phyloP scores from a whole-genome alignment of 1,140 invertebrate genomes.

The Lysiphlebus fabarum region DNA sequence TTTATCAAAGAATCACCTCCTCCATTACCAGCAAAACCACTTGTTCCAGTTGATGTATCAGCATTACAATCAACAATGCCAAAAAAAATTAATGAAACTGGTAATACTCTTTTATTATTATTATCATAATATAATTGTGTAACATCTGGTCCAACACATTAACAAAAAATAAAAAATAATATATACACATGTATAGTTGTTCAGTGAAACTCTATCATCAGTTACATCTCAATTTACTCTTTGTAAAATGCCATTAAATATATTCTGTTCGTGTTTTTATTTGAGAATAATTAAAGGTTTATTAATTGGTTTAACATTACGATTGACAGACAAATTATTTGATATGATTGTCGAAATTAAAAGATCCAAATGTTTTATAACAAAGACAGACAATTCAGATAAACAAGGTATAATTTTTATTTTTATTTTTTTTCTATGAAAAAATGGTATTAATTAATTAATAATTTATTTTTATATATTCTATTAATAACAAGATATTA shows the following conservation, averaged over 20 bases:
- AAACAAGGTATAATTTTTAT: slow-evolving; percentile 29
- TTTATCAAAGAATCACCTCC: slow-evolving; percentile 26
- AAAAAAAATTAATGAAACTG: slow-evolving; percentile 14
- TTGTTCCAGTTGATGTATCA: slow-evolving; percentile 18
- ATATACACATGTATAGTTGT: too few relatives aligned
- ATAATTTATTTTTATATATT: slow-evolving; percentile 8
- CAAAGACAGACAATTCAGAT: slow-evolving; percentile 31
- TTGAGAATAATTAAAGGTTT: slow-evolving; percentile 42
- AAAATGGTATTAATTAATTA: background rate
- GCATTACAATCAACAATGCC: slow-evolving; percentile 11
- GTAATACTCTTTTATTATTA: background rate
- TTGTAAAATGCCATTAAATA: slow-evolving; percentile 25
- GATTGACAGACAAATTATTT: slow-evolving; percentile 42
- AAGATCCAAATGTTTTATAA: slow-evolving; percentile 38
- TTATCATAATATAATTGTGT: too few relatives aligned
- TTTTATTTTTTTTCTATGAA: background rate
- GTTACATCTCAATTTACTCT: slow-evolving; percentile 12
- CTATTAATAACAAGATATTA: background rate
- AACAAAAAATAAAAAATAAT: too few relatives aligned
- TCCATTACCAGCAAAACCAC: slow-evolving; percentile 38
- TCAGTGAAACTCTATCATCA: background rate
- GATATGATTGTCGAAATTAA: slow-evolving; percentile 48
- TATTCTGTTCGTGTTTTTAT: slow-evolving; percentile 50
- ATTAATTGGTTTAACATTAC: slow-evolving; percentile 37
- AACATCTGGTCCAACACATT: background rate